phyloP scores from a whole-genome alignment of 2,113 vertebrate genomes.

The Neogobius melanostomus region DNA sequence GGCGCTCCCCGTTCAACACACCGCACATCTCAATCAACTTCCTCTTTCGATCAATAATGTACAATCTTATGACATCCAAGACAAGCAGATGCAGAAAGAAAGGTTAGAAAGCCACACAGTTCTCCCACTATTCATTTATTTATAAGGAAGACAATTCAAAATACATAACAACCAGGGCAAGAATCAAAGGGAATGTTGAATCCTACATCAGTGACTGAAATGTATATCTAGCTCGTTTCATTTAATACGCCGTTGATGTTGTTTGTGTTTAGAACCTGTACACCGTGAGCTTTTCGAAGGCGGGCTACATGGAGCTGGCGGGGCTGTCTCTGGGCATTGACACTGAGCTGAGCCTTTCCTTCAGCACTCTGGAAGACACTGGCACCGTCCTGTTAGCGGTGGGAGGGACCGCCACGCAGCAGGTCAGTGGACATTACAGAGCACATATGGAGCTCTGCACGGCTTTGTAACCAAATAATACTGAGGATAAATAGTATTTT shows the following conservation, averaged over 20 bases:
- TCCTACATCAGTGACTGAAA: too few relatives aligned
- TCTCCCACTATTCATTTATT: neutral
- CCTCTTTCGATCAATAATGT: neutral
- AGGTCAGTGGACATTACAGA: constrained; percentile 39
- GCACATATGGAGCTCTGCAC: neutral
- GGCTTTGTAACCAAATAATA: too few relatives aligned
- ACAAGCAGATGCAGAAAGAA: constrained; percentile 7
- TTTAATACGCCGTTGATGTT: neutral
- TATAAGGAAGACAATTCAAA: neutral
- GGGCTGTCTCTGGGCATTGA: constrained; percentile 78
- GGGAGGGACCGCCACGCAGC: constrained; percentile 60
- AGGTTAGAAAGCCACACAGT: neutral
- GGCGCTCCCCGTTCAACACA: neutral
- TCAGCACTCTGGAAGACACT: constrained; percentile 89
- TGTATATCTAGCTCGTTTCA: too few relatives aligned
- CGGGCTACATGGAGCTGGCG: constrained; percentile 87
- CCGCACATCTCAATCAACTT: constrained; percentile 11
- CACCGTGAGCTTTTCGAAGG: constrained; percentile 89
- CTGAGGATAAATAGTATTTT: too few relatives aligned
- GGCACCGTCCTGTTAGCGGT: constrained; percentile 89
- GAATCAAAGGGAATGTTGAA: too few relatives aligned
- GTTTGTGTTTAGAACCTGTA: constrained; percentile 82
- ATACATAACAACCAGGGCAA: too few relatives aligned
- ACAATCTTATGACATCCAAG: neutral
- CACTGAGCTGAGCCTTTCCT: constrained; percentile 95